Conservation (phyloP, 2,888 invertebrate genomes). For the Tortricodes alternella region DNA sequence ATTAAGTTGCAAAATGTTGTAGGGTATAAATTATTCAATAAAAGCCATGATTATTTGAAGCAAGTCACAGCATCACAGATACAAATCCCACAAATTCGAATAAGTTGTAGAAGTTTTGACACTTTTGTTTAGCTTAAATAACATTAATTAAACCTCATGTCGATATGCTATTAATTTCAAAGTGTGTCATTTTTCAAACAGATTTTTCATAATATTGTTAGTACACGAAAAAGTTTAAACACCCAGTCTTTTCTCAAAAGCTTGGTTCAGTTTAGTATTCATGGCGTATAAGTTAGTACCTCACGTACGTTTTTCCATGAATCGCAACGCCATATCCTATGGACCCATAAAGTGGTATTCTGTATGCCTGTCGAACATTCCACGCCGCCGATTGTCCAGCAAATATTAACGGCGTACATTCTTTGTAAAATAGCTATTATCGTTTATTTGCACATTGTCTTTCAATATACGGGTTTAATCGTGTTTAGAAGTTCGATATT, state of each 20-base stretch:
- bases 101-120: too few relatives aligned
- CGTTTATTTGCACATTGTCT: constrained; percentile 12
- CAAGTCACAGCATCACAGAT: too few relatives aligned
- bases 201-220: background rate
- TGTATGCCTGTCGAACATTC: constrained; percentile 40
- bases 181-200: too few relatives aligned
- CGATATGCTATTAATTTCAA: too few relatives aligned
- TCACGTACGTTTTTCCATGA: constrained; percentile 40
- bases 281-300: constrained; percentile 32
- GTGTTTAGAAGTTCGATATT: background rate
- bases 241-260: constrained; percentile 31
- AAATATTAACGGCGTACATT: constrained; percentile 26
- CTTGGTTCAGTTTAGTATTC: constrained; percentile 39
- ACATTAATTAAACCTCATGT: too few relatives aligned
- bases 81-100: too few relatives aligned
- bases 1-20: too few relatives aligned
- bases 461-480: constrained; percentile 6
- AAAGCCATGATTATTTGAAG: too few relatives aligned
- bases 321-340: constrained; percentile 30
- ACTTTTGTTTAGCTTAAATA: too few relatives aligned
- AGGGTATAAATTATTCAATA: too few relatives aligned
- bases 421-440: constrained; percentile 21
- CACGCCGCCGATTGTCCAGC: constrained; percentile 21
- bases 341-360: constrained; percentile 38
- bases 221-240: background rate